phyloP scores from a whole-genome alignment of 1,140 invertebrate species.

The Caerostris darwini region DNA sequence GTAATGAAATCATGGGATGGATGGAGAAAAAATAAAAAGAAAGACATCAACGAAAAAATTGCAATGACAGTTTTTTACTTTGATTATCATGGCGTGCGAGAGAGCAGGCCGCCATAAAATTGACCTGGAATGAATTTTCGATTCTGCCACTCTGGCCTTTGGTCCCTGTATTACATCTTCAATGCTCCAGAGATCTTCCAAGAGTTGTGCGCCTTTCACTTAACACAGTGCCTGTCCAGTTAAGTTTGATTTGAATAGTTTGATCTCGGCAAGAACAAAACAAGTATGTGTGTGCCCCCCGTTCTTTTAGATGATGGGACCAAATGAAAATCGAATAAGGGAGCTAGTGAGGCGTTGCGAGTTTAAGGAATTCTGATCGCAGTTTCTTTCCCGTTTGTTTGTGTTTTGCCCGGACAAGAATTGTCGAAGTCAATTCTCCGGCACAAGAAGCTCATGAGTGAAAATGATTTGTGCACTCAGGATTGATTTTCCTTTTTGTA shows the following conservation, averaged over 20 bases:
- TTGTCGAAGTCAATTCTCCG: too few relatives aligned
- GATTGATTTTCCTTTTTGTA: conserved; percentile 16
- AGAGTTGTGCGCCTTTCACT: conserved; percentile 2
- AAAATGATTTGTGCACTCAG: too few relatives aligned
- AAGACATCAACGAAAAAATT: conserved; percentile 61
- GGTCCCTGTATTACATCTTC: conserved; percentile 62
- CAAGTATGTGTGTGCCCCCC: conserved; percentile 32
- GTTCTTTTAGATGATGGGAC: conserved; percentile 41
- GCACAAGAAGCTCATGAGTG: too few relatives aligned
- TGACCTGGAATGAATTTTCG: conserved; percentile 68
- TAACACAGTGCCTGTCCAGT: conserved; percentile 66
- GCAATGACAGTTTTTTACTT: conserved; percentile 51
- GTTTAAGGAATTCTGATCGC: conserved; percentile 74
- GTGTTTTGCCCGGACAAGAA: too few relatives aligned
- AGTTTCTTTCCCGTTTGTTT: too few relatives aligned
- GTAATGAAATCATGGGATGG: conserved; percentile 64
- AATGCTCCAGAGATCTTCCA: conserved; percentile 37
- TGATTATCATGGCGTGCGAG: conserved; percentile 40
- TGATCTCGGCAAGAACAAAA: conserved; percentile 48
- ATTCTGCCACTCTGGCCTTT: conserved; percentile 38
- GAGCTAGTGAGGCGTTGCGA: conserved; percentile 62
- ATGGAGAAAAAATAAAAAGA: conserved; percentile 19
- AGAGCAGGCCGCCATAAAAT: background rate
- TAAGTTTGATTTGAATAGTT: conserved; percentile 61
- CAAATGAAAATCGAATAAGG: conserved; percentile 71